Evolutionary conservation across 2,797 vertebrate genomes (phyloP).

Genomic region (Pseudochirops corinnae): DNA sequence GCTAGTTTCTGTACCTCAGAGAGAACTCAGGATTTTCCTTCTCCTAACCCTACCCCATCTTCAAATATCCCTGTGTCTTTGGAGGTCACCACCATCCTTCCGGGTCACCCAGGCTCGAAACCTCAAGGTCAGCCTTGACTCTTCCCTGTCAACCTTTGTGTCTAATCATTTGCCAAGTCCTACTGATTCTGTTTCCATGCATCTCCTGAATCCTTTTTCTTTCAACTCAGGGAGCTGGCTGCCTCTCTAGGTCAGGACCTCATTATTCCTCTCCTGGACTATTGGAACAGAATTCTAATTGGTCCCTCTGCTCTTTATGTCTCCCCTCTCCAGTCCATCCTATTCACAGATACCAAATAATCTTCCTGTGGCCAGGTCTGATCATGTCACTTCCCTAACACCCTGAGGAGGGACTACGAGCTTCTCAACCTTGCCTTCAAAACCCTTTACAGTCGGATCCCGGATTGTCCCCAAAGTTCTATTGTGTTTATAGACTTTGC

Average conservation of each 20-base stretch:
- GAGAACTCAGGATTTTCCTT: not conserved
- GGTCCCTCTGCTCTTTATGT: not conserved
- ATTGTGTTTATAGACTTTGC: not conserved
- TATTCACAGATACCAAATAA: not conserved
- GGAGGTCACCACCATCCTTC: not conserved
- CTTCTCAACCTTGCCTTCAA: not conserved
- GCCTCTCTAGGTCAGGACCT: not conserved
- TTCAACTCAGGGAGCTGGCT: not conserved
- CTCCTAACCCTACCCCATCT: not conserved
- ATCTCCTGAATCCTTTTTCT: not conserved
- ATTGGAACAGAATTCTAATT: not conserved
- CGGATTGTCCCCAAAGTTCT: not conserved
- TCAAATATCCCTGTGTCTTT: not conserved
- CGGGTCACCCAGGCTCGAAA: not conserved
- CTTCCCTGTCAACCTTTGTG: not conserved
- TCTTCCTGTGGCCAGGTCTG: not conserved
- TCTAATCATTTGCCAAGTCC: not conserved
- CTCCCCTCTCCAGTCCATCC: not conserved
- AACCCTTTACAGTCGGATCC: not conserved
- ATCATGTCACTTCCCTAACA: not conserved
- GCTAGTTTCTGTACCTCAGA: not conserved
- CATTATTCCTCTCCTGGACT: not conserved
- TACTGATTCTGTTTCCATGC: not conserved
- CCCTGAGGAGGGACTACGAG: not conserved
- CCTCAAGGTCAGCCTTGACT: not conserved